Percentiles rank a stretch among this genome's conserved stretches.
These are phyloP conservation scores for cattle (Bos taurus) DNA, from an alignment of 2,113 vertebrate species.

Conservation along the genomic window DNA sequence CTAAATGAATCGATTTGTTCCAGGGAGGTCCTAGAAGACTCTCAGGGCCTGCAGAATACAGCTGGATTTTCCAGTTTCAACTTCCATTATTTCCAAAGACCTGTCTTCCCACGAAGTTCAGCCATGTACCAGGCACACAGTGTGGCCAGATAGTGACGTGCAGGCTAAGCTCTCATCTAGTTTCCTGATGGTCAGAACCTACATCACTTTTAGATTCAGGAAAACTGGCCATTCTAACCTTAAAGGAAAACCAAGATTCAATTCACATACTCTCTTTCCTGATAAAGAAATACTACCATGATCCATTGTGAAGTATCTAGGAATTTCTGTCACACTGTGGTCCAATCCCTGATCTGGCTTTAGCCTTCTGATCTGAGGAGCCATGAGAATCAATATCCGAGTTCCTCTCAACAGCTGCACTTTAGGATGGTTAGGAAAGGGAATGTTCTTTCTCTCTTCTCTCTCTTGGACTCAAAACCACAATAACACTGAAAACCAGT, in stretches of 20 bases:
- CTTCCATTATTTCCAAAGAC: neutral
- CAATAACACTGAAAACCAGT: conserved; percentile 45
- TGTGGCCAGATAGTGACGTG: rapidly evolving
- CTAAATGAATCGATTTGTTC: neutral
- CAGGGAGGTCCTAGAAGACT: neutral
- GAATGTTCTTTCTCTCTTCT: neutral
- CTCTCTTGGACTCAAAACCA: conserved; percentile 50
- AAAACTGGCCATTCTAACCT: neutral
- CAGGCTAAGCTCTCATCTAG: neutral
- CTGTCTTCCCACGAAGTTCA: neutral
- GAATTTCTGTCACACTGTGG: neutral
- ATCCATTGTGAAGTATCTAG: neutral
- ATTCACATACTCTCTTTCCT: neutral
- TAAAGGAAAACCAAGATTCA: neutral
- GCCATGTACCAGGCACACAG: neutral
- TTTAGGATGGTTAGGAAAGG: conserved; percentile 37
- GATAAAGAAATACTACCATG: neutral
- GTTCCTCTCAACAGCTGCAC: neutral
- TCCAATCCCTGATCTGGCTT: neutral
- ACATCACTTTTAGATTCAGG: neutral
- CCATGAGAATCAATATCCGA: neutral
- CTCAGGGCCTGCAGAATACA: neutral
- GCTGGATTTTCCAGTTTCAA: neutral
- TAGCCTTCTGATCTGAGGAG: neutral
- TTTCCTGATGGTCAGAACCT: neutral